Evolutionary conservation across 2,888 invertebrate genomes (phyloP), one percentile per base, ranked within the genome.

Genomic region (Metalampra italica): DNA sequence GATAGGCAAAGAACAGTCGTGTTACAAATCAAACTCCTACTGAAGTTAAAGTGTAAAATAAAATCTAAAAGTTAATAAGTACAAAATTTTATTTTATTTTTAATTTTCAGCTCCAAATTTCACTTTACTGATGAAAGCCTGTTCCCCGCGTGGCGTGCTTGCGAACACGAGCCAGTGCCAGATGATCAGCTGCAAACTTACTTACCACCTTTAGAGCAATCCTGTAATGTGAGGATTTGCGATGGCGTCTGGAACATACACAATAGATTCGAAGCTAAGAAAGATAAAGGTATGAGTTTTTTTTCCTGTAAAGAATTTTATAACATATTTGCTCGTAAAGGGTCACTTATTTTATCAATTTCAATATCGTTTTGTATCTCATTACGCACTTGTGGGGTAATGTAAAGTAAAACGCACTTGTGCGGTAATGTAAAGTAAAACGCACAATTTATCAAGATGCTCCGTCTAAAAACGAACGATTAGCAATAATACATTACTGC

Each of bases 171-270:
- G 29, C 52, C 78, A 30, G 58, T 93, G 29, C 55, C 73, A 11
- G 66, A 76, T n/a, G 66, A 77, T 0, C 71, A 87, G 22, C 51
- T 82, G 3, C 52, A 54, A 0, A 62, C 78, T 29, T 93, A 91
- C 67, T 64, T 92, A 53, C 93, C 94, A 1, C 66, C 77, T 29
- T 45, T 89, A 34, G 77, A 83, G 50, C 66, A 84, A 54, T 94
- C 93, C 0, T 92, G 93, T 71, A 77, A 85, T 66, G 64, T 91
- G n/a, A 74, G 60, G 49, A 46, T 71, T n/a, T 47, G 49, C 7
- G 57, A 64, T 7, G 51, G 47, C 5, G 51, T 46, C 11, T 74
- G 71, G 68, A 52, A 30, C 0, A 67, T 66, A 0, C 66, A 62
- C 15, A 57, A 64, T 29, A 52, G 62, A 43, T 79, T 78, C 44